These are phyloP conservation scores for Trichonephila clavata DNA, from an alignment of 1,140 invertebrate species.

Conservation along the genomic window DNA sequence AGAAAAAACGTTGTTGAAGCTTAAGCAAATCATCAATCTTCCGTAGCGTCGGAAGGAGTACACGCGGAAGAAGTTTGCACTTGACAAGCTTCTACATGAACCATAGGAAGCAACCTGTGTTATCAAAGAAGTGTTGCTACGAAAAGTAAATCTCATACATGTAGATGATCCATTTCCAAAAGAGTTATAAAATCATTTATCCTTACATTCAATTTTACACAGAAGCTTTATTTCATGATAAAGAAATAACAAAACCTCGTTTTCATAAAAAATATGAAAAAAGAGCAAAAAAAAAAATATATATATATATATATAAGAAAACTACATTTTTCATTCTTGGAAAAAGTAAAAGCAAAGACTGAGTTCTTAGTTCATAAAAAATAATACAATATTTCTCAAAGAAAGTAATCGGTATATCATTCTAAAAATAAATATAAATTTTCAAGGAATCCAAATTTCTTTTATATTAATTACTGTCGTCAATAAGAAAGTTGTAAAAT, in stretches of 20 bases:
- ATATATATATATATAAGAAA: background rate
- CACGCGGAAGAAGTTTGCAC: conserved; percentile 25
- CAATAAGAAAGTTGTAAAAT: too few species aligned
- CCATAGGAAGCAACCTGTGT: background rate
- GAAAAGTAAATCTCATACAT: background rate
- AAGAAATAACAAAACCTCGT: background rate
- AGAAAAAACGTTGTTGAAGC: background rate
- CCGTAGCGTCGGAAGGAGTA: background rate
- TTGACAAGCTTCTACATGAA: conserved; percentile 12
- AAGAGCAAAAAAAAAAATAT: background rate
- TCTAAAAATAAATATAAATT: background rate
- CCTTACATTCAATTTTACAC: background rate
- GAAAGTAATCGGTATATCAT: too few species aligned
- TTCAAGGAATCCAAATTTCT: too few species aligned
- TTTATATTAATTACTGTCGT: too few species aligned
- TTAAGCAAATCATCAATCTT: conserved; percentile 38
- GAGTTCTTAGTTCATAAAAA: too few species aligned
- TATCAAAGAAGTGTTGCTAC: background rate
- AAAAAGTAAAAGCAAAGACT: too few species aligned
- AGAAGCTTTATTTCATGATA: background rate
- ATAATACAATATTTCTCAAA: too few species aligned
- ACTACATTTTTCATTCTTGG: background rate
- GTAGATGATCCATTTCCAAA: background rate
- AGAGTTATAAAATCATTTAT: background rate
- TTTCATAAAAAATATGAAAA: background rate